Conservation (phyloP, 30 jellyfish, hydroid and myxozoan species). For the Pelagia noctiluca region DNA sequence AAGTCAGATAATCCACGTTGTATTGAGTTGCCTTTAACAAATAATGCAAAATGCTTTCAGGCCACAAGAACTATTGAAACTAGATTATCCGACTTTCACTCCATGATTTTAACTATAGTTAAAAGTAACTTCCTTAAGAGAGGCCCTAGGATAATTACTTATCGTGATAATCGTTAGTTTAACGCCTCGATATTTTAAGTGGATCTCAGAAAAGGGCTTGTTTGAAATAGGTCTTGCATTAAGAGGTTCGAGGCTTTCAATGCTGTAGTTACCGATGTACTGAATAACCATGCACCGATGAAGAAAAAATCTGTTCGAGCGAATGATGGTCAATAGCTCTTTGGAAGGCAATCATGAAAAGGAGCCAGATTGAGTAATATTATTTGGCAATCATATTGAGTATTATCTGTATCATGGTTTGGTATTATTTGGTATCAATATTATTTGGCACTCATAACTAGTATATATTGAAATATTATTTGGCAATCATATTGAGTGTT, state of each 20-base stretch:
- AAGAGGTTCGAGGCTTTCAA: neutral
- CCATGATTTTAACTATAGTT: conserved; percentile 9
- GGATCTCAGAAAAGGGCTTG: conserved; percentile 19
- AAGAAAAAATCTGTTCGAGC: neutral
- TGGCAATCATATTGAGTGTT: too few species aligned
- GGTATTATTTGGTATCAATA: too few species aligned
- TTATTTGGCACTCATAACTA: too few species aligned
- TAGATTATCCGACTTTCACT: conserved; percentile 15
- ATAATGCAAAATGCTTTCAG: neutral
- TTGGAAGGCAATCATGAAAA: conserved; percentile 4
- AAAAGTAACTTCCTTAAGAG: conserved; percentile 12
- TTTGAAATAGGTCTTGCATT: conserved; percentile 5
- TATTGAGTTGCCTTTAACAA: conserved; percentile 1
- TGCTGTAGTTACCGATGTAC: neutral
- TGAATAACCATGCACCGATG: neutral
- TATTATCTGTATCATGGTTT: too few species aligned
- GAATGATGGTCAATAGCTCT: conserved; percentile 14
- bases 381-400: too few species aligned
- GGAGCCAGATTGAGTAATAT: too few species aligned
- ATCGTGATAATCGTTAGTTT: conserved; percentile 26
- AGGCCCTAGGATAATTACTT: conserved; percentile 4
- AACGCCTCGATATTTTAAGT: conserved; percentile 43
- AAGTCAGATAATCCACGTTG: conserved; percentile 15
- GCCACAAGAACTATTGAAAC: conserved; percentile 6
- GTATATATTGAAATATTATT: too few species aligned